Base-by-base conservation (phyloP, 2,888 invertebrate species). In the Papilio demoleus region DNA sequence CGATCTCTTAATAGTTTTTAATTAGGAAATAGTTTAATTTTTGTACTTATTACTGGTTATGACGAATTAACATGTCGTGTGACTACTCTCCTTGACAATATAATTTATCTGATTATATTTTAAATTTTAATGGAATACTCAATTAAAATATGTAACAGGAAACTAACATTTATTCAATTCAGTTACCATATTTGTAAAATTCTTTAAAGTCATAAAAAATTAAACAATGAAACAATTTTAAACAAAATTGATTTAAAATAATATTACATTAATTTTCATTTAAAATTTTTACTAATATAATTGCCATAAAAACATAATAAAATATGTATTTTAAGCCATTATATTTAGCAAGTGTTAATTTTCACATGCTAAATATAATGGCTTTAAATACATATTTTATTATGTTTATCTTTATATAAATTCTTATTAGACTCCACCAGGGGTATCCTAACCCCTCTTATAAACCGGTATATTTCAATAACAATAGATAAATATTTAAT, bases 21-120 rank as follows among this genome's bases (percentile, higher is more conserved):
- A 92, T 92, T 92, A 92, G 90, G 90, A 91, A 92, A 90, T 87
- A 87, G 88, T 89, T 88, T 89, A 92, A 90, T 90, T 88, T 89
- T 86, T 86, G 85, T 85, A 80, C 83, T 84, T 79, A 81, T 79
- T 76, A 77, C 74, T 76, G 73, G 42, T 79, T 78, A 76, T 80
- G 82, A 82, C 79, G 80, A 76, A 24, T 79, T 80, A 80, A 82
- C 82, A 84, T 85, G 91, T 80, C 88, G 90, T 91, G 91, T 72
- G 75, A 69, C 42, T 56, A 42, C 40, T 42, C 17, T 17, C 19
- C 6, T 42, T 42, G 42, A 42, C 11, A 22, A 4, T n/a, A n/a
- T n/a, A n/a, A 31, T 31, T 31, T 47, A 47, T 6, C 47, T 47
- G 2, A 9, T 19, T 4, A 47, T 47, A 47, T 19, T 11, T 19